Evolutionary conservation across 2,113 vertebrate genomes (phyloP), one percentile per base, ranked within the genome.

Genomic region (Thunnus thynnus): DNA sequence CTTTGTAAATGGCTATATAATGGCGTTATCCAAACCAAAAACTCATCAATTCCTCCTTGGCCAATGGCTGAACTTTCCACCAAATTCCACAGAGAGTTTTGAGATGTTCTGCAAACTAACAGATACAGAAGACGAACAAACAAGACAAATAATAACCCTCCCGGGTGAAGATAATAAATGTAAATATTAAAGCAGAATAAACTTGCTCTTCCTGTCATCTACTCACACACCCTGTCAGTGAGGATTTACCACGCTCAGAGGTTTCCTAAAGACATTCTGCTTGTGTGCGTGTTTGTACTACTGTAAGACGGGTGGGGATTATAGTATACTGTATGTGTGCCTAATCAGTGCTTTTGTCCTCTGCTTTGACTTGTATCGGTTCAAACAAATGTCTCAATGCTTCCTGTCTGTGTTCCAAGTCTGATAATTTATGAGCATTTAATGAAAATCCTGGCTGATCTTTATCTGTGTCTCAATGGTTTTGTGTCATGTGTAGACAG

Each of bases 301-400:
- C 47, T 44, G 20, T 56, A 16, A 25, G 13, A 69, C 4, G 25
- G 11, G 18, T 18, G 7, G 44, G n/a, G n/a, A 78, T 56, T 47
- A n/a, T 47, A 57, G 69, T 22, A 65, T 9, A 41, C 36, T 1
- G 27, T 64, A 27, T 58, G 8, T 58, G 17, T 14, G 51, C 13
- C 7, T 50, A 83, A 72, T 77, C 67, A 57, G 20, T 32, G 44
- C 30, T 63, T 78, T 77, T 80, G 68, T 76, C 68, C 58, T 67
- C n/a, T 63, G 70, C 46, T 57, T 61, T 30, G 51, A 73, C 66
- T 73, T 68, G 32, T 18, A n/a, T 16, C 2, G 18, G 30, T 64
- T 75, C 67, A 57, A 60, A 57, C 1, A 7, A 50, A 51, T 47
- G 3, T 18, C 62, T 74, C 2, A 11, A 4, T 30, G 12, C 22